A percentile compares a stretch with the other conserved stretches of the same genome.
These are phyloP conservation scores for Siphamia tubifer DNA, from an alignment of 2,113 vertebrate species.

Conservation along the genomic window DNA sequence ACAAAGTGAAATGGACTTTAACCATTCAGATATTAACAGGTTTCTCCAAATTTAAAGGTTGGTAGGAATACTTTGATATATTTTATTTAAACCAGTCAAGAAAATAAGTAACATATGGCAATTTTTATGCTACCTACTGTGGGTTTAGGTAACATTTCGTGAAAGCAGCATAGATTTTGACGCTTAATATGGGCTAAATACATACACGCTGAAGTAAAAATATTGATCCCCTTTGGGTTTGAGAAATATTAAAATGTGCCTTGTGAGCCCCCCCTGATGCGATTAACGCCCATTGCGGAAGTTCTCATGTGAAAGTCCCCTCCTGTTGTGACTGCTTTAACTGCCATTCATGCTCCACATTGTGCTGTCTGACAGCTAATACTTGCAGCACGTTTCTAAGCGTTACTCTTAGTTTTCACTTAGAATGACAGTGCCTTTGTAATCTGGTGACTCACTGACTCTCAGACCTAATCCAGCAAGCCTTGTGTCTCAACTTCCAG, in stretches of 20 bases:
- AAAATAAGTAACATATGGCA: too few relatives aligned
- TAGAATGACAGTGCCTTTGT: conserved; percentile 33
- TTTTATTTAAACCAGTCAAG: too few relatives aligned
- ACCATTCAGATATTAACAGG: too few relatives aligned
- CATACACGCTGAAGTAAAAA: too few relatives aligned
- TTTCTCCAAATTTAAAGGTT: too few relatives aligned
- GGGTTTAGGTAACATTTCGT: too few relatives aligned
- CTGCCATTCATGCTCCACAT: background rate
- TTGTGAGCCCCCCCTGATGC: conserved; percentile 16
- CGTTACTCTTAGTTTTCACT: conserved; percentile 45
- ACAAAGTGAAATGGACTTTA: too few relatives aligned
- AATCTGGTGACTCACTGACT: conserved; percentile 67
- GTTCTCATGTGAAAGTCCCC: conserved; percentile 50
- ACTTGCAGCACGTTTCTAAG: conserved; percentile 38
- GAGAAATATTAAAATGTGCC: background rate
- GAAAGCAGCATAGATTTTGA: too few relatives aligned
- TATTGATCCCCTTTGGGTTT: too few relatives aligned
- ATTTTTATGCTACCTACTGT: too few relatives aligned
- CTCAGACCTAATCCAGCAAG: conserved; percentile 40
- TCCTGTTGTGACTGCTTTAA: conserved; percentile 13
- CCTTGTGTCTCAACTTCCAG: conserved; percentile 12
- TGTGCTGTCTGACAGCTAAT: conserved; percentile 1
- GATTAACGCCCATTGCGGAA: conserved; percentile 16
- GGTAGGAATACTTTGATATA: too few relatives aligned
- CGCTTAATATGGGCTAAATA: too few relatives aligned